Evolutionary conservation across 2,797 vertebrate genomes (phyloP).

Genomic region (Pseudomugil gertrudae): DNA sequence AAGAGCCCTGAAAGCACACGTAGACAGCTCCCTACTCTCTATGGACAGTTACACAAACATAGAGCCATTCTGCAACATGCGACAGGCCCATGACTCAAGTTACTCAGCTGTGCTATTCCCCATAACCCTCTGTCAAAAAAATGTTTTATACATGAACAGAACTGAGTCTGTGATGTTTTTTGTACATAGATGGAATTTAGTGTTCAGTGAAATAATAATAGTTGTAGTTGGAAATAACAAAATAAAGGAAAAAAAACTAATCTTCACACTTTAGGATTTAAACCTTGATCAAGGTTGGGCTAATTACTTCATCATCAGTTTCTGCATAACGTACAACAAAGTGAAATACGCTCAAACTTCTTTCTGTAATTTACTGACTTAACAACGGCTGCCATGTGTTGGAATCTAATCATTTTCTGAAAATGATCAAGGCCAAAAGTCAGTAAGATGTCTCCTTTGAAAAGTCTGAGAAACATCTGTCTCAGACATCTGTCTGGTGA

Average conservation of each 20-base stretch:
- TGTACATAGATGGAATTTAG: no score
- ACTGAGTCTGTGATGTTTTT: neutral
- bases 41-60: conserved; percentile 15
- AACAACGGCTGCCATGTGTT: conserved; percentile 55
- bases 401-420: conserved; percentile 69
- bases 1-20: conserved; percentile 46
- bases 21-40: conserved; percentile 45
- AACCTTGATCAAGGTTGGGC: neutral
- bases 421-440: conserved; percentile 75
- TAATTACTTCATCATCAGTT: neutral
- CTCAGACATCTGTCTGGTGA: conserved; percentile 61
- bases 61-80: conserved; percentile 48
- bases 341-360: conserved; percentile 27
- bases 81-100: conserved; percentile 34
- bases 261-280: neutral
- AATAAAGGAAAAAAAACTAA: neutral
- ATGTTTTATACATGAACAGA: conserved; percentile 32
- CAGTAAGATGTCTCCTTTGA: conserved; percentile 73
- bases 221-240: neutral
- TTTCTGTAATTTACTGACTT: conserved; percentile 19
- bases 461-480: conserved; percentile 37
- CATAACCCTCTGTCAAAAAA: conserved; percentile 30
- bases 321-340: neutral
- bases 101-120: conserved; percentile 27
- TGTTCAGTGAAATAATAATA: neutral